Conservation (phyloP, 2,797 vertebrate species). For the Sebastes alutus region DNA sequence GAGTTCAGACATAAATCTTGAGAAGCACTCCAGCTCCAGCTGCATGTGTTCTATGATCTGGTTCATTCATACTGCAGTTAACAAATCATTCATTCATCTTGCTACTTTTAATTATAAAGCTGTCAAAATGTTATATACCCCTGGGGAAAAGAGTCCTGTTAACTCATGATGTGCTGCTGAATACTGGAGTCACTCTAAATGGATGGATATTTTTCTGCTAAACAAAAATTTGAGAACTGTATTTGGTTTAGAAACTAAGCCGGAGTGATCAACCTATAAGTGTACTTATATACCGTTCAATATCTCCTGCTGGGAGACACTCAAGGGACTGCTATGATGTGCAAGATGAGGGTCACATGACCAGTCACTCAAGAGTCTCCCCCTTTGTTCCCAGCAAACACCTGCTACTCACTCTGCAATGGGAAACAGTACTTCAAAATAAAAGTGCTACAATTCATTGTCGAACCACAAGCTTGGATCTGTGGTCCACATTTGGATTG, state of each 20-base stretch:
- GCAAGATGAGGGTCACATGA: background rate
- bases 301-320: background rate
- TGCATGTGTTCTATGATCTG: background rate
- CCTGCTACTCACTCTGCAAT: background rate
- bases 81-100: background rate
- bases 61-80: background rate
- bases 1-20: slow-evolving; percentile 20
- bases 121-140: background rate
- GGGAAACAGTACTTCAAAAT: too few relatives aligned
- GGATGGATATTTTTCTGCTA: background rate
- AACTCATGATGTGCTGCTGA: background rate
- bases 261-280: background rate
- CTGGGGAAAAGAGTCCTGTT: background rate
- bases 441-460: background rate
- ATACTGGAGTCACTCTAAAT: background rate
- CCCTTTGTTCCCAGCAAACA: background rate
- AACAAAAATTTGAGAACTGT: background rate
- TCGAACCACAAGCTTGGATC: background rate
- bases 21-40: background rate
- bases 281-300: background rate
- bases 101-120: slow-evolving; percentile 15
- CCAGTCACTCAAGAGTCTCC: background rate
- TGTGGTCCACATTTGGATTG: too few relatives aligned
- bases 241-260: background rate
- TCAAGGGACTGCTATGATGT: background rate